Evolutionary conservation across 1,140 invertebrate species (phyloP), one percentile per base, ranked within the genome.

Genomic region (Pectinophora gossypiella): DNA sequence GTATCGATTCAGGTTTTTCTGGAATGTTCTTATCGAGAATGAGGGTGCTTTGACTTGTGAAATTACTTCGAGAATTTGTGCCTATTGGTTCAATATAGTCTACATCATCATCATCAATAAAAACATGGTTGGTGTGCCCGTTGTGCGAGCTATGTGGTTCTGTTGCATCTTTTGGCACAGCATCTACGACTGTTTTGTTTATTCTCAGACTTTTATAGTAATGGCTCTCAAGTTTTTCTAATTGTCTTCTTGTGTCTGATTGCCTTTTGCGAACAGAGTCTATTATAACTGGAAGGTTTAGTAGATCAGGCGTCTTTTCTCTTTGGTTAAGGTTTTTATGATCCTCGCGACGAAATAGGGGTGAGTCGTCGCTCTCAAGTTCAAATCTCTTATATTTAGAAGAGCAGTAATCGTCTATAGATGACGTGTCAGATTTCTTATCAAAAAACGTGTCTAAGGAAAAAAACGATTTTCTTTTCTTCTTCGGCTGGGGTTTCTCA

Each of bases 381-480:
- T 89, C 85, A 38, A 89, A 88, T 21, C 86, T 74, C 44, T 87
- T 87, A 51, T 89, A 89, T 69, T 88, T 89, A 0, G 87, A 89
- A 12, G 87, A 88, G 44, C 79, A 85, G 48, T 84, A 88, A 60
- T 89, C 87, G 50, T 89, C 87, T 36, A 83, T 76, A 0, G 87
- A 88, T 44, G 87, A 88, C 3, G 79, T 82, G 42, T 88, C 86
- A 27, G 87, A 89, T 44, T 81, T 77, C 64, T 88, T 85, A 63
- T 88, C 85, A 32, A 89, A 86, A 52, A 89, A 88, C 9, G 84
- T 83, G 40, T 89, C 87, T 19, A 89, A 56, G 1, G 87, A 87
- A 58, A 89, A 89, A 49, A 89, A 89, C 1, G 86, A 89, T 59
- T 88, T 88, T 6, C 82, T 64, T 66, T 88, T 86, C 56, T 87